Conservation (phyloP, 2,888 invertebrate species). For the Eurytoma californica region DNA sequence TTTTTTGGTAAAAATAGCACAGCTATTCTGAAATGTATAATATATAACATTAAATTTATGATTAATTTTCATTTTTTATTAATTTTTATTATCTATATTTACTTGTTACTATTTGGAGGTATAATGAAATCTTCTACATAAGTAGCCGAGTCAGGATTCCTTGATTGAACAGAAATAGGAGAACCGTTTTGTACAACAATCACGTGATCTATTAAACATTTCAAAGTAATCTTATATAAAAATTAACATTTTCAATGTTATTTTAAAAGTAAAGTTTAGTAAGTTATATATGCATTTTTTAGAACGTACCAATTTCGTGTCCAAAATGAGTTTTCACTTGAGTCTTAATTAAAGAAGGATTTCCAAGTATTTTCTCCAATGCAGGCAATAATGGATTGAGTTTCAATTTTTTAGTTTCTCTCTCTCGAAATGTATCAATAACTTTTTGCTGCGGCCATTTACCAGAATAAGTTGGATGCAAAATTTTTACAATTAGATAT, state of each 20-base stretch:
- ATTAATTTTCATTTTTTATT: neutral
- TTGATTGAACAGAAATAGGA: slow-evolving; percentile 73
- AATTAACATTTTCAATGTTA: slow-evolving; percentile 1
- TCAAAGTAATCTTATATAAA: neutral
- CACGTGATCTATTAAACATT: slow-evolving; percentile 75
- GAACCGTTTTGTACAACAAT: slow-evolving; percentile 77
- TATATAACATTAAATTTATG: neutral
- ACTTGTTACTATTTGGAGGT: slow-evolving; percentile 36
- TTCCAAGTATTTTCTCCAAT: slow-evolving; percentile 78
- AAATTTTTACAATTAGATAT: slow-evolving; percentile 77
- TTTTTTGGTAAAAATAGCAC: slow-evolving; percentile 13
- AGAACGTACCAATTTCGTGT: slow-evolving; percentile 77
- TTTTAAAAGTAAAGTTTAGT: no score
- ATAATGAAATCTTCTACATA: slow-evolving; percentile 41
- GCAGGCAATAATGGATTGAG: slow-evolving; percentile 74
- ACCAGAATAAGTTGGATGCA: slow-evolving; percentile 74
- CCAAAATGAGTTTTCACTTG: slow-evolving; percentile 78
- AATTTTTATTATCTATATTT: slow-evolving; percentile 4
- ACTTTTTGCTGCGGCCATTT: slow-evolving; percentile 75
- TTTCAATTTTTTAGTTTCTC: slow-evolving; percentile 50
- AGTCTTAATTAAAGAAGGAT: slow-evolving; percentile 77
- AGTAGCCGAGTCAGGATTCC: neutral
- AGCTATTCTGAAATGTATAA: slow-evolving; percentile 36
- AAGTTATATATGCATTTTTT: neutral
- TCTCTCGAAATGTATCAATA: slow-evolving; percentile 71